Base-by-base conservation (phyloP, 1,140 invertebrate genomes). In the Diprion similis region DNA sequence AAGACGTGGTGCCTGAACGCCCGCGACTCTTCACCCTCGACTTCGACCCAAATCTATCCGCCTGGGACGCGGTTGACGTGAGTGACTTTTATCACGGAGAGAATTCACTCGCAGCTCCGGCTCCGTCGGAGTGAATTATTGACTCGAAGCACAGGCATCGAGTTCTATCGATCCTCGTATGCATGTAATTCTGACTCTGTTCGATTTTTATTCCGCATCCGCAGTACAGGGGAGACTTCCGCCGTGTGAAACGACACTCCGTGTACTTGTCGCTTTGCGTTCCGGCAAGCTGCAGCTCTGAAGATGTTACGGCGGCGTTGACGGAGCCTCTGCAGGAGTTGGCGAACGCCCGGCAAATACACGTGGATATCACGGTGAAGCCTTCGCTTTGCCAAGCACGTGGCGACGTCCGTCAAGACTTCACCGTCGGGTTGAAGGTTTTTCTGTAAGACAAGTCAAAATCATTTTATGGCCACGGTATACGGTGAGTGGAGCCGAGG, bases 261-360 rank as follows among this genome's bases (percentile, higher is more conserved):
- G 64, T 85, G 6, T 77, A 86, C 75, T 77, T 85, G 80, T 86
- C 85, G 1, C 65, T 89, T 8, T 89, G 87, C 73, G 79, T 87
- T 24, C 86, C 86, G 4, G 73, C 82, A 4, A 71, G 78, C 10
- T 88, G 86, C 51, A 74, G 67, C 46, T 51, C 77, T 0, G 66
- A 76, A 2, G 85, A 87, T 37, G 66, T 83, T n/a, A 24, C 74
- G n/a, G 45, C 17, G 1, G 80, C 79, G 17, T 66, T 83, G 11
- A 64, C 67, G 24, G 74, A 70, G 13, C 77, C 80, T 0, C 73
- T 79, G 10, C 46, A 75, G 9, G 75, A 75, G 59, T 78, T 78
- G 45, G 78, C 65, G 0, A n/a, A 11, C 2, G 71, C 77, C 45
- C 70, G 77, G 15, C 69, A 78, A 59, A 10, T 83, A 4, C 19